These are phyloP conservation scores for Pseudorasbora parva DNA, from an alignment of 2,113 vertebrate genomes.

Conservation along the genomic window DNA sequence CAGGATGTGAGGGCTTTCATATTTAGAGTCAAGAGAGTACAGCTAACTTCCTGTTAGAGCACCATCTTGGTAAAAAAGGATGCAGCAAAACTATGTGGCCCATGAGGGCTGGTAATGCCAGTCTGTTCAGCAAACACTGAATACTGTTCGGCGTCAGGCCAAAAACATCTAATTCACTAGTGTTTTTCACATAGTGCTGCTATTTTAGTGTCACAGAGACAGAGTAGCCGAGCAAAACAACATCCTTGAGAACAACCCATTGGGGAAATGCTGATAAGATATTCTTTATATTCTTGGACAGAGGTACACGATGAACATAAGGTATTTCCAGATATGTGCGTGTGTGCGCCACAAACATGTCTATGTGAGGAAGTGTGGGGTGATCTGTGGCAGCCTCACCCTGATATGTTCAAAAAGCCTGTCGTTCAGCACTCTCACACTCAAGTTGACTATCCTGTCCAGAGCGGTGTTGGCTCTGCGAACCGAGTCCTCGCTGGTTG, in stretches of 20 bases:
- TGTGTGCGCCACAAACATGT: background rate
- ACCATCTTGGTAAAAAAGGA: constrained; percentile 53
- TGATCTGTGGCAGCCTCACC: constrained; percentile 68
- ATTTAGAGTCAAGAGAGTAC: constrained; percentile 46
- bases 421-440: constrained; percentile 79
- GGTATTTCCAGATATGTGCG: constrained; percentile 28
- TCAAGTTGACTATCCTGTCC: constrained; percentile 81
- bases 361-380: constrained; percentile 23
- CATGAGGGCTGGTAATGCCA: constrained; percentile 53
- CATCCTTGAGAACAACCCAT: constrained; percentile 61
- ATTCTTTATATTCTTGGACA: constrained; percentile 59
- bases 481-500: constrained; percentile 76
- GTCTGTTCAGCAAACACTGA: constrained; percentile 25
- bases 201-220: constrained; percentile 57
- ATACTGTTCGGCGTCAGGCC: constrained; percentile 45
- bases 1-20: constrained; percentile 44
- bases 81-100: constrained; percentile 30
- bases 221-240: constrained; percentile 41
- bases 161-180: constrained; percentile 52
- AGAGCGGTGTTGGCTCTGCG: constrained; percentile 75
- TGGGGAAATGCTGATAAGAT: constrained; percentile 62
- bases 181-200: constrained; percentile 52
- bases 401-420: constrained; percentile 83
- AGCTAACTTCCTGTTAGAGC: constrained; percentile 53
- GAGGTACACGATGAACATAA: constrained; percentile 31